A percentile compares a stretch with the other conserved stretches of the same genome.
These are phyloP conservation scores for Aptenodytes forsteri DNA, from an alignment of 2,113 vertebrate genomes.

Conservation along the genomic window DNA sequence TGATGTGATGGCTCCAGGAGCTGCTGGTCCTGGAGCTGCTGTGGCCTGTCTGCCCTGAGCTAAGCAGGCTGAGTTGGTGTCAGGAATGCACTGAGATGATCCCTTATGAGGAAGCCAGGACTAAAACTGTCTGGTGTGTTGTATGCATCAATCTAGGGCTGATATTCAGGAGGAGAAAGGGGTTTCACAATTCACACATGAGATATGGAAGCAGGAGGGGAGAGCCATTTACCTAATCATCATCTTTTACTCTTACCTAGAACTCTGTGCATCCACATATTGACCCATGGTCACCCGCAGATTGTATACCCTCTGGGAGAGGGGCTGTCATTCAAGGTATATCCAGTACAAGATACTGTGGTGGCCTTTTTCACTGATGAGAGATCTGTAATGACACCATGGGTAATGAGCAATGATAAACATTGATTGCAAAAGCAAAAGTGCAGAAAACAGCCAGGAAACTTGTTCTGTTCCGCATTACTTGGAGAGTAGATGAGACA, in stretches of 20 bases:
- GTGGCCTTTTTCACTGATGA: not conserved
- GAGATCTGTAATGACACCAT: not conserved
- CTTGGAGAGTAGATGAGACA: not conserved
- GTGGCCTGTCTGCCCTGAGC: not conserved
- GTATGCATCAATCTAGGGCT: not conserved
- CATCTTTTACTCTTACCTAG: not conserved
- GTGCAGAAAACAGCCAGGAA: not conserved
- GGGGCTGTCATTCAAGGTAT: not conserved
- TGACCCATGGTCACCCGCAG: not conserved
- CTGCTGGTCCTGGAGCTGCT: not conserved
- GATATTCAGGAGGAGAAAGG: not conserved
- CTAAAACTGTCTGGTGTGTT: not conserved
- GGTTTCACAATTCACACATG: not conserved
- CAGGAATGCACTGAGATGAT: not conserved
- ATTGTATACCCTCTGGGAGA: not conserved
- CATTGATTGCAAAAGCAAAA: not conserved
- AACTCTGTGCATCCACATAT: not conserved
- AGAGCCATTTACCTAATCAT: not conserved
- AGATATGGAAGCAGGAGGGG: not conserved
- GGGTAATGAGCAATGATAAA: not conserved
- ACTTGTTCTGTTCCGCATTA: not conserved
- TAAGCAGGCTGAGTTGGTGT: not conserved
- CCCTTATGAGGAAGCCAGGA: not conserved
- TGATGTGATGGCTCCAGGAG: not conserved
- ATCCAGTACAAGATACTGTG: not conserved